Base-by-base conservation (phyloP, 2,888 invertebrate genomes). In the Eubasilissa splendida region DNA sequence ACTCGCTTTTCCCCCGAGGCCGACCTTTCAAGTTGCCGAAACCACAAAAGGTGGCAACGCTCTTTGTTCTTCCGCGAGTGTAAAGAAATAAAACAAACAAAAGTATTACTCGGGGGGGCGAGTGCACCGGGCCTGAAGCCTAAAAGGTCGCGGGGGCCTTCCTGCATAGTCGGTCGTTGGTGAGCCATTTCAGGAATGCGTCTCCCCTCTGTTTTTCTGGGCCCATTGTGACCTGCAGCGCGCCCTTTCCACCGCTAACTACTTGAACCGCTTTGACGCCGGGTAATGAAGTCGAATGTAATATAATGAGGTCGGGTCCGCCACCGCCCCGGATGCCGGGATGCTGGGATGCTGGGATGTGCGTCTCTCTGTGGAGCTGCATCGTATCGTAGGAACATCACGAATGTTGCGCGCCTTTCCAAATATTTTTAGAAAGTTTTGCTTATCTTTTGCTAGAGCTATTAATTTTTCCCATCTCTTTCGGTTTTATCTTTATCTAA, bases 171-270 rank as follows among this genome's bases (percentile, higher is more conserved):
- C 22, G 22, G 22, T 22, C 22, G 22, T 22, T 1, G 22, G 0
- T 22, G 22, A 22, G 60, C 33, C 60, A 63, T 22, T 63, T 63
- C 63, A 63, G 42, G 33, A 63, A 63, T 63, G 63, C 63, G 42
- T 63, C 42, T 63, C 31, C 63, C 63, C 63, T 63, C 42, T 33
- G 42, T 63, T 12, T 22, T 63, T 63, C 42, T 12, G 63, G 22
- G 10, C 63, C 31, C 63, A 31, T 63, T 63, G 63, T 63, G 31
- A 42, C 42, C 33, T 8, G 63, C 12, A 63, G 42, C 8, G 31
- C 63, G 12, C 42, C 33, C 12, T 12, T 1, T 31, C 4, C 33
- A 3, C 63, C 42, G 42, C 31, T 31, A 31, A 63, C 33, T 33
- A 12, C n/a, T 59, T 2, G 14, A 14, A 14, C 42, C 63, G 11